Evolutionary conservation across 2,797 vertebrate genomes (phyloP), one percentile per base, ranked within the genome.

Genomic region (Pangasius krempfi): DNA sequence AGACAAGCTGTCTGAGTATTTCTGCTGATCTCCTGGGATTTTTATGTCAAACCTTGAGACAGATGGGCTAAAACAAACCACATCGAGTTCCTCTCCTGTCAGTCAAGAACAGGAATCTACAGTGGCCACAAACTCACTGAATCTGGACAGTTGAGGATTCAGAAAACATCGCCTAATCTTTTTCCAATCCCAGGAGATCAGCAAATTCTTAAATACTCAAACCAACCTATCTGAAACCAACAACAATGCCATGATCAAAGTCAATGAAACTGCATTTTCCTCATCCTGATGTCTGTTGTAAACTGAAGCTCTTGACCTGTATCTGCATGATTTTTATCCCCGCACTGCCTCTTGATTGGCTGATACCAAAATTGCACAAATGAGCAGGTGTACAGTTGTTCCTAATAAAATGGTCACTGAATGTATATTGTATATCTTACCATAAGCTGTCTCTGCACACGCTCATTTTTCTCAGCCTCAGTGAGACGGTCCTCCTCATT

Each of bases 381-480:
- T 72, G 20, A 44, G 5, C 0, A 70, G 60, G 52, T 60, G 56
- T 44, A 44, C 44, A 40, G 14, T 18, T 83, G 13, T 64, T 83
- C 1, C 18, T 33, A 62, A n/a, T 44, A 62, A 44, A 82, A 62
- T 18, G 37, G 20, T 44, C 37, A 54, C 50, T 30, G 25, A 72
- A 20, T 70, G 30, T 68, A 40, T 40, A 72, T 58, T 9, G 1
- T 4, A 16, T 54, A 56, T 64, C 96, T 96, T 94, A 99, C 99
- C 98, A 90, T 92, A 91, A 99, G 96, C 83, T 99, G 97, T 83
- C 87, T 96, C 94, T 97, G 97, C 88, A 99, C 96, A 0, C 97
- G 97, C 52, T 97, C 89, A 0, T 99, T 99, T 96, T 99, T 99
- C 95, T 98, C 96, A 0, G 97, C 96, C 94, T 99, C 98, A 0